Conservation (phyloP, 1,140 invertebrate genomes). For the Drosophila setifemur region DNA sequence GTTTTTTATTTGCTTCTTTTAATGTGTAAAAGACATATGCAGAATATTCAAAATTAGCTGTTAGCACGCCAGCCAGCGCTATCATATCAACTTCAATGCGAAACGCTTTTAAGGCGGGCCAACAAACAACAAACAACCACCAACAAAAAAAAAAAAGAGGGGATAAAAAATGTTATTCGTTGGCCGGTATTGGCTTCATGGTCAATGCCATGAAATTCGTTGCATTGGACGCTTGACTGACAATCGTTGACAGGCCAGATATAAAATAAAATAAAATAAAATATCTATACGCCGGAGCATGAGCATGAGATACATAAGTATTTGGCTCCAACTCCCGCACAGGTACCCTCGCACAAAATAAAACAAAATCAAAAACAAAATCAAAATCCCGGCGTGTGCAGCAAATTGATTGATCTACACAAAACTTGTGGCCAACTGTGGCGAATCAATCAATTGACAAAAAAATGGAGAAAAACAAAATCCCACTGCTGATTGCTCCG, state of each 20-base stretch:
- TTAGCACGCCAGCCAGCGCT: conserved; percentile 55
- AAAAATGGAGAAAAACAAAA: conserved; percentile 6
- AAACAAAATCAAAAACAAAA: background rate
- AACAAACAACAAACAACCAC: conserved; percentile 7
- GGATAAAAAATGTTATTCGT: conserved; percentile 12
- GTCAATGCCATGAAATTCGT: conserved; percentile 59
- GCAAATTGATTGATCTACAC: conserved; percentile 68
- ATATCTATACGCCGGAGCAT: background rate
- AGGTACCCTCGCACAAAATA: conserved; percentile 16
- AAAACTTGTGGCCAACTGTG: conserved; percentile 41
- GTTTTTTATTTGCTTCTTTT: conserved; percentile 19
- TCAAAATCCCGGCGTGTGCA: conserved; percentile 35
- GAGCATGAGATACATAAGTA: background rate
- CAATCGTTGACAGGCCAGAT: conserved; percentile 36
- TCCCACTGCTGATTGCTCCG: conserved; percentile 23
- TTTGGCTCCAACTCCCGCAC: conserved; percentile 8
- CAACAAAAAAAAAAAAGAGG: background rate
- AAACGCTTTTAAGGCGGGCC: conserved; percentile 52
- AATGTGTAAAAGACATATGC: conserved; percentile 61
- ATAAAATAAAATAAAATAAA: conserved; percentile 1
- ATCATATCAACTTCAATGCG: conserved; percentile 34
- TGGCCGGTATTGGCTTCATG: conserved; percentile 28
- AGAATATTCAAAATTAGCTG: conserved; percentile 70
- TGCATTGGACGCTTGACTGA: conserved; percentile 48
- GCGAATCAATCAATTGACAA: conserved; percentile 66